phyloP scores from a whole-genome alignment of 1,140 invertebrate species.

The Euwallacea similis region DNA sequence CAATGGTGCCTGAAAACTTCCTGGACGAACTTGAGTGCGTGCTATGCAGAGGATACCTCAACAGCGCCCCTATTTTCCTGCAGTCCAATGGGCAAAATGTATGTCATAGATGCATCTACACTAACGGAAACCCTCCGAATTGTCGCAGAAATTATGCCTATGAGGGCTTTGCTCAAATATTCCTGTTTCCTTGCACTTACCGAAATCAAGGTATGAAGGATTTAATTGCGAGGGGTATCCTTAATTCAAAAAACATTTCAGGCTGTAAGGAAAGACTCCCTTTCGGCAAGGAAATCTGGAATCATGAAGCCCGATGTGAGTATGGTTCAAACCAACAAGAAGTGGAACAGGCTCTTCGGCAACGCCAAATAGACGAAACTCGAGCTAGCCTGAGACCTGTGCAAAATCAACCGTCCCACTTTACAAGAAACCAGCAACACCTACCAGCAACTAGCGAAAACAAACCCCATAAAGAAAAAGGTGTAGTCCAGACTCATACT shows the following conservation, averaged over 20 bases:
- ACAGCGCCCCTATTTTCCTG: conserved; percentile 44
- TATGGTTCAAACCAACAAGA: conserved; percentile 34
- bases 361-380: not conserved
- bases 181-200: conserved; percentile 48
- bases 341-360: not conserved
- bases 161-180: conserved; percentile 40
- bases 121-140: conserved; percentile 40
- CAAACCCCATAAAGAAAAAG: conserved; percentile 36
- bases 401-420: not conserved
- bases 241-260: conserved; percentile 11
- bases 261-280: conserved; percentile 40
- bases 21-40: conserved; percentile 44
- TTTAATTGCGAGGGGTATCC: too few species aligned
- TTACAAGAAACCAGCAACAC: not conserved
- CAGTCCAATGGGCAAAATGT: conserved; percentile 44
- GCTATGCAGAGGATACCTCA: conserved; percentile 46
- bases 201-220: conserved; percentile 27
- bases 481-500: conserved; percentile 47
- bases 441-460: not conserved
- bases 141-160: conserved; percentile 43
- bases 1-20: conserved; percentile 43
- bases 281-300: conserved; percentile 44
- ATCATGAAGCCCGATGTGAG: conserved; percentile 46
- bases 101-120: conserved; percentile 47
- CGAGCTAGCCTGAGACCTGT: too few species aligned